Conservation (phyloP, 2,797 vertebrate species). For the Lophura swinhoii region DNA sequence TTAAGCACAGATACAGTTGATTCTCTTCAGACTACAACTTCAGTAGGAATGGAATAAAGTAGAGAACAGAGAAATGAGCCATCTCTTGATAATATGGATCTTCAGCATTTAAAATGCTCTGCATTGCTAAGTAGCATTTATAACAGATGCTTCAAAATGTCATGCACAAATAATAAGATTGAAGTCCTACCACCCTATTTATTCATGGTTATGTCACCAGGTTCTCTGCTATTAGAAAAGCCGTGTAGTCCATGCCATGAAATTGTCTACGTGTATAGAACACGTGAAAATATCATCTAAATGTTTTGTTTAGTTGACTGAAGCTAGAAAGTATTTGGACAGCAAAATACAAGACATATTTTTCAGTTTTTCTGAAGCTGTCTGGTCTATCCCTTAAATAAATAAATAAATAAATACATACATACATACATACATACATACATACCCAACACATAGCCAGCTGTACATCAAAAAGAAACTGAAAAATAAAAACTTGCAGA, state of each 20-base stretch:
- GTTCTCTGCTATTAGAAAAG: not conserved
- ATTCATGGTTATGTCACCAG: not conserved
- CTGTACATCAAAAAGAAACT: not conserved
- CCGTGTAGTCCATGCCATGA: not conserved
- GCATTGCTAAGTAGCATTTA: not conserved
- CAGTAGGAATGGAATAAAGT: not conserved
- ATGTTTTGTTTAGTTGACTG: not conserved
- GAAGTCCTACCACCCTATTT: not conserved
- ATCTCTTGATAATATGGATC: not conserved
- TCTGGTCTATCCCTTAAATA: not conserved
- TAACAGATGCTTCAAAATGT: not conserved
- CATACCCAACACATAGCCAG: too few relatives aligned
- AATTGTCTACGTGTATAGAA: not conserved
- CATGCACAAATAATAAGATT: not conserved
- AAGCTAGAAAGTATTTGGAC: not conserved
- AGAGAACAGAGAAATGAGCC: not conserved
- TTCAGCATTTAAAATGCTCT: not conserved
- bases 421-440: too few relatives aligned
- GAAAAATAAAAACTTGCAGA: not conserved
- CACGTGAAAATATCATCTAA: not conserved
- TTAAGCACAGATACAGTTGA: not conserved
- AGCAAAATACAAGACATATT: not conserved
- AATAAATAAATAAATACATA: too few relatives aligned
- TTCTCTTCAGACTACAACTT: not conserved
- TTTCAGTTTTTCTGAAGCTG: not conserved